Percentiles rank a stretch among this genome's conserved stretches.
Conservation (phyloP, 2,113 vertebrate species). For the Lucifuga dentata region DNA sequence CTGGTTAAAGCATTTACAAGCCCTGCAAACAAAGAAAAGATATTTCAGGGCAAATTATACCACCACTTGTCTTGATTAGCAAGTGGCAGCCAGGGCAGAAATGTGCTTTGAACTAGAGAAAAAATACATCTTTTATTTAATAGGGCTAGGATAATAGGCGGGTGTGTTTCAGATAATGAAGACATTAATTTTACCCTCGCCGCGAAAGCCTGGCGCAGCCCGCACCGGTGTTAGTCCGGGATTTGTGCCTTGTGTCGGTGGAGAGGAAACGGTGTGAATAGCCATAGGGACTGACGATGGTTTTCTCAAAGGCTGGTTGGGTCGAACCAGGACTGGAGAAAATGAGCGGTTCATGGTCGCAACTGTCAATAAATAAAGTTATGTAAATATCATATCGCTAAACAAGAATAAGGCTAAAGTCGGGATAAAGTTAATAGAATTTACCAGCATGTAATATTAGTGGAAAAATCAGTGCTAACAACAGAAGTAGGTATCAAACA, state of each 20-base stretch:
- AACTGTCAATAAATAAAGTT: not conserved
- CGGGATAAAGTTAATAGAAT: no score
- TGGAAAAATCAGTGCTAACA: no score
- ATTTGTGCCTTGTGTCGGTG: not conserved
- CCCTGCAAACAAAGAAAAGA: slow-evolving; percentile 12
- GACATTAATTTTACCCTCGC: slow-evolving; percentile 16
- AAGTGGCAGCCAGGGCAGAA: no score
- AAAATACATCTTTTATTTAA: no score
- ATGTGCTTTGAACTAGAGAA: no score
- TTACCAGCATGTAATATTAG: no score
- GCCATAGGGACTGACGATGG: slow-evolving; percentile 52
- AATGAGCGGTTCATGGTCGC: slow-evolving; percentile 56
- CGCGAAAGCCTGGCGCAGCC: fast-evolving
- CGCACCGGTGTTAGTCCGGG: not conserved
- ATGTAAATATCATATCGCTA: not conserved
- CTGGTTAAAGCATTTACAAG: not conserved
- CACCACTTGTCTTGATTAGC: no score
- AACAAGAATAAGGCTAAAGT: no score
- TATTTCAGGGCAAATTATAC: fast-evolving
- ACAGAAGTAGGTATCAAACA: no score
- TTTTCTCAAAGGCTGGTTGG: slow-evolving; percentile 75
- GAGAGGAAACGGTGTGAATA: not conserved
- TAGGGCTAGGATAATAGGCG: no score
- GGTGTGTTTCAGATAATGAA: no score
- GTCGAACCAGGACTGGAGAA: slow-evolving; percentile 34